These are phyloP conservation scores for Ptychochromis oligacanthus DNA, from an alignment of 2,113 vertebrate species.

Conservation along the genomic window DNA sequence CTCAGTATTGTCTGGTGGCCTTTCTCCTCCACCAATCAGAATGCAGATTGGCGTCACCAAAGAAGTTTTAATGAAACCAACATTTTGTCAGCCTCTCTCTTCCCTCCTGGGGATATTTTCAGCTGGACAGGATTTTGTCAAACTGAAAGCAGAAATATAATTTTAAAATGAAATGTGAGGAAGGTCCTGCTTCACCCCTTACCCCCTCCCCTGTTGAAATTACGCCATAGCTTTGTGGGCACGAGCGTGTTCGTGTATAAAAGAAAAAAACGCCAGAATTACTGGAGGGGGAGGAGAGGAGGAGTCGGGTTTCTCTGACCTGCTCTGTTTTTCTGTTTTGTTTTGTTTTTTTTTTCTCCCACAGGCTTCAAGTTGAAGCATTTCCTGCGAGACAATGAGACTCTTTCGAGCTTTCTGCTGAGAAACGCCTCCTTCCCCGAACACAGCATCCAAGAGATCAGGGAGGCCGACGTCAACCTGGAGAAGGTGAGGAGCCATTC, in stretches of 20 bases:
- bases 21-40: neutral
- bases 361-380: conserved; percentile 90
- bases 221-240: neutral
- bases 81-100: neutral
- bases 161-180: neutral
- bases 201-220: neutral
- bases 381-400: conserved; percentile 90
- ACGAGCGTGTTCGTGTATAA: neutral
- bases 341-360: neutral
- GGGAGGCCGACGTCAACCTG: conserved; percentile 83
- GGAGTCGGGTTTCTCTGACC: conserved; percentile 14
- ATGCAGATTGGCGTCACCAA: neutral
- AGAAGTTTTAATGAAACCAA: neutral
- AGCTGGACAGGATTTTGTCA: neutral
- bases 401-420: conserved; percentile 86
- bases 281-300: neutral
- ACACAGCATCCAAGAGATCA: conserved; percentile 76
- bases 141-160: neutral
- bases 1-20: neutral
- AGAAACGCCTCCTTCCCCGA: conserved; percentile 83
- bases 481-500: conserved; percentile 79
- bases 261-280: conserved; percentile 1
- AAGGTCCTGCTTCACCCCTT: neutral
- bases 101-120: neutral
- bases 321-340: neutral